A percentile compares a stretch with the other conserved stretches of the same genome.
Evolutionary conservation across 2,888 invertebrate genomes (phyloP).

Genomic region (Rotaria sp.): DNA sequence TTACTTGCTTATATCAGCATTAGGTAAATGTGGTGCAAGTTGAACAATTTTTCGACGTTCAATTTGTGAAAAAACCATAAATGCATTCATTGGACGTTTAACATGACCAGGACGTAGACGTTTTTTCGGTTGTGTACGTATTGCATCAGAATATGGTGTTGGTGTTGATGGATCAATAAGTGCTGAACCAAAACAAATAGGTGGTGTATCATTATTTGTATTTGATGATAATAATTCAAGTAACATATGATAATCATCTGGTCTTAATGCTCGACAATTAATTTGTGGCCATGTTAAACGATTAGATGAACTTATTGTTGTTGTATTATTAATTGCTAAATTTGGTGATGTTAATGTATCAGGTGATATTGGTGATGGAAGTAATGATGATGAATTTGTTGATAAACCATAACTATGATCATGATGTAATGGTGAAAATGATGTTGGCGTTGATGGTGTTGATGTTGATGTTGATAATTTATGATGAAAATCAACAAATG

Average conservation of each 20-base stretch:
- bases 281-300: not conserved
- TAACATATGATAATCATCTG: slow-evolving; percentile 13
- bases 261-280: slow-evolving; percentile 3
- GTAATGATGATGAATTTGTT: not conserved
- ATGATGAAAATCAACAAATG: slow-evolving; percentile 7
- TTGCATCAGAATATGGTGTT: slow-evolving; percentile 15
- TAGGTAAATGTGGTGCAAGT: slow-evolving; percentile 90
- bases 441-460: not conserved
- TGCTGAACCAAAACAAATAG: not conserved
- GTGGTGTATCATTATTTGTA: not conserved
- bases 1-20: slow-evolving; percentile 88
- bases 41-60: slow-evolving; percentile 92
- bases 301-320: not conserved
- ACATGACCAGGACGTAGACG: not conserved
- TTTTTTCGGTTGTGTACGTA: not conserved
- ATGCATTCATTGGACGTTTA: slow-evolving; percentile 96
- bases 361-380: not conserved
- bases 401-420: slow-evolving; percentile 17
- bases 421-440: not conserved
- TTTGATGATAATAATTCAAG: slow-evolving; percentile 10
- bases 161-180: not conserved
- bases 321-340: not conserved
- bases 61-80: slow-evolving; percentile 98
- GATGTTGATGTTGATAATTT: not conserved
- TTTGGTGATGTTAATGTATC: not conserved